Conservation (phyloP, 2,797 vertebrate genomes). For the Botia almorhae region DNA sequence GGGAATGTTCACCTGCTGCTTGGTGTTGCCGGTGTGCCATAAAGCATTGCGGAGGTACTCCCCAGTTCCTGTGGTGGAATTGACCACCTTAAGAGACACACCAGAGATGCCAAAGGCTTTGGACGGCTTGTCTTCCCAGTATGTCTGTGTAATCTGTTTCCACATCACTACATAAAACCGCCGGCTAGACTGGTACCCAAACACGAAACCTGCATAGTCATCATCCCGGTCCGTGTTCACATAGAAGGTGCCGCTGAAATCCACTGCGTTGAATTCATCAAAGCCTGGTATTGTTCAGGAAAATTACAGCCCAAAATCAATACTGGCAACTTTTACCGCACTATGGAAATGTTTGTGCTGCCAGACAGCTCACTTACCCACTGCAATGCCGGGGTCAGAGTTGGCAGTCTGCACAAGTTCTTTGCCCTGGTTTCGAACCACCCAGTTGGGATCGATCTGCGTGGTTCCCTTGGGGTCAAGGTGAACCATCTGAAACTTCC, state of each 20-base stretch:
- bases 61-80: conserved; percentile 92
- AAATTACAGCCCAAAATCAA: conserved; percentile 1
- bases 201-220: conserved; percentile 94
- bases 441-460: conserved; percentile 96
- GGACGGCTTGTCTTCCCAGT: conserved; percentile 93
- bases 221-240: conserved; percentile 96
- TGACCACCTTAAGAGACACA: conserved; percentile 94
- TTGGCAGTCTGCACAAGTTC: conserved; percentile 95
- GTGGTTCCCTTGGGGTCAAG: conserved; percentile 95
- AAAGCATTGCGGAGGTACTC: conserved; percentile 93
- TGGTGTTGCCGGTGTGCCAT: conserved; percentile 96
- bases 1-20: conserved; percentile 82
- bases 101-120: conserved; percentile 93
- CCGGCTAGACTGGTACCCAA: conserved; percentile 94
- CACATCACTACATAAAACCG: conserved; percentile 98
- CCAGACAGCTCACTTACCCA: conserved; percentile 79
- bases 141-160: conserved; percentile 97
- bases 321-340: neutral
- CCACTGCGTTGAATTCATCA: conserved; percentile 89
- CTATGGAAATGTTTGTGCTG: neutral
- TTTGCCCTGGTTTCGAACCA: conserved; percentile 93
- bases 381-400: conserved; percentile 95
- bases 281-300: conserved; percentile 78
- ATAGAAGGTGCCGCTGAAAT: conserved; percentile 97
- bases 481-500: conserved; percentile 94